These are phyloP conservation scores for Rousettus madagascariensis DNA, from an alignment of 2,797 vertebrate genomes.

Conservation along the genomic window DNA sequence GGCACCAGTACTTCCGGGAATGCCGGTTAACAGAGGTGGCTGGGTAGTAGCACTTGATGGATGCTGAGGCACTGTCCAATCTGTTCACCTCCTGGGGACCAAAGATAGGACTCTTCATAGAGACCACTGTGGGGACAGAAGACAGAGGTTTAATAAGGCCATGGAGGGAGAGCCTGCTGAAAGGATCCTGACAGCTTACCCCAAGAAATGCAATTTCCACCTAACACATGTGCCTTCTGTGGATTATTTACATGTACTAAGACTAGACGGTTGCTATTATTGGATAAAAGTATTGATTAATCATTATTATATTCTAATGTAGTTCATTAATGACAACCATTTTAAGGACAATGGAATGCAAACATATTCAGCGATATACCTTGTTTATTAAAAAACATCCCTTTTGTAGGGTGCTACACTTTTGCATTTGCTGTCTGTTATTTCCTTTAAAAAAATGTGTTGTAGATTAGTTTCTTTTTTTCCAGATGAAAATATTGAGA, in stretches of 20 bases:
- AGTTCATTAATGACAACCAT: not conserved
- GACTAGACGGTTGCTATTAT: not conserved
- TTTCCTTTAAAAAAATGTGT: conserved; percentile 1
- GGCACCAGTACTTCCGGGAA: conserved; percentile 85
- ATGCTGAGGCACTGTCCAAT: not conserved
- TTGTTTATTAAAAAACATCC: not conserved
- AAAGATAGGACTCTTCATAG: conserved; percentile 79
- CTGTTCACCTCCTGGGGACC: conserved; percentile 78
- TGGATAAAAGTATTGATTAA: not conserved
- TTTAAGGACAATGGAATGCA: not conserved
- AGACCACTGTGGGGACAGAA: conserved; percentile 64
- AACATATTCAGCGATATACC: not conserved
- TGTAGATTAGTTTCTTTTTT: not conserved
- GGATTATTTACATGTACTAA: not conserved
- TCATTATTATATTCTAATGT: not conserved
- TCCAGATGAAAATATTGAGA: conserved; percentile 35
- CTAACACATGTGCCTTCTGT: not conserved
- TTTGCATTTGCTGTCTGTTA: not conserved
- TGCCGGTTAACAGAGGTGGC: conserved; percentile 72
- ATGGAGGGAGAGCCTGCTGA: not conserved
- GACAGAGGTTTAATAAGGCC: not conserved
- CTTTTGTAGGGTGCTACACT: not conserved
- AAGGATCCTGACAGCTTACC: not conserved
- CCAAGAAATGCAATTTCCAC: not conserved
- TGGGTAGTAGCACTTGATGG: conserved; percentile 83